Percentiles rank a stretch among this genome's conserved stretches.
Evolutionary conservation across 1,140 invertebrate species (phyloP).

Genomic region (Brachionus rotundiformis): DNA sequence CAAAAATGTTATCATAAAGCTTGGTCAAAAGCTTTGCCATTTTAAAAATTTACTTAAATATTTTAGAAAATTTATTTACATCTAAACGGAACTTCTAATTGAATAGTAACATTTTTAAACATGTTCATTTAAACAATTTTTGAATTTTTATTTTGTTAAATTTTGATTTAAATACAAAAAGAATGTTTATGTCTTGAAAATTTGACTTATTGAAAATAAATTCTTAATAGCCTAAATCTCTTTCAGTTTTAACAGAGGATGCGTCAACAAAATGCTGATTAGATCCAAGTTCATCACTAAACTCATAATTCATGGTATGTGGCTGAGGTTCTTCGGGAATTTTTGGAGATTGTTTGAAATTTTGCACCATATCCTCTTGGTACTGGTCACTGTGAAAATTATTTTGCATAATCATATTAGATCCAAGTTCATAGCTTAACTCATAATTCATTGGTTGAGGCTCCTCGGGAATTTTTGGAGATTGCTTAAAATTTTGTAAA

Average conservation of each 20-base stretch:
- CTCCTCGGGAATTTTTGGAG: not conserved
- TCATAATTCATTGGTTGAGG: too few relatives aligned
- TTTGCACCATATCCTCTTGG: not conserved
- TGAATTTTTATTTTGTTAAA: too few relatives aligned
- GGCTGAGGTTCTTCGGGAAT: not conserved
- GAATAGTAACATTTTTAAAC: not conserved
- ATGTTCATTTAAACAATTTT: not conserved
- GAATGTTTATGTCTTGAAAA: too few relatives aligned
- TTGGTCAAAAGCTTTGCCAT: not conserved
- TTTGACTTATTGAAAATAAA: too few relatives aligned
- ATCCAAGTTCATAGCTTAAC: too few relatives aligned
- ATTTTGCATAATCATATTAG: too few relatives aligned
- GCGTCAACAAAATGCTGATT: not conserved
- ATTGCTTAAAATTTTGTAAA: not conserved
- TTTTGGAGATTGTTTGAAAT: not conserved
- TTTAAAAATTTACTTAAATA: not conserved
- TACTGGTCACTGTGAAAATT: too few relatives aligned
- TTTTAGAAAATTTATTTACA: slow-evolving; percentile 13
- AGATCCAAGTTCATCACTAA: not conserved
- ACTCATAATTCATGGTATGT: not conserved
- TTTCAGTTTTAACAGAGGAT: not conserved
- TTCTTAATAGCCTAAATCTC: not conserved
- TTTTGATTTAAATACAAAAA: too few relatives aligned
- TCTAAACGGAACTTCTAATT: not conserved
- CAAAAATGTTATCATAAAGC: not conserved